Percentiles rank a stretch among this genome's conserved stretches.
These are phyloP conservation scores for Eilema depressum DNA, from an alignment of 2,888 invertebrate species.

Conservation along the genomic window DNA sequence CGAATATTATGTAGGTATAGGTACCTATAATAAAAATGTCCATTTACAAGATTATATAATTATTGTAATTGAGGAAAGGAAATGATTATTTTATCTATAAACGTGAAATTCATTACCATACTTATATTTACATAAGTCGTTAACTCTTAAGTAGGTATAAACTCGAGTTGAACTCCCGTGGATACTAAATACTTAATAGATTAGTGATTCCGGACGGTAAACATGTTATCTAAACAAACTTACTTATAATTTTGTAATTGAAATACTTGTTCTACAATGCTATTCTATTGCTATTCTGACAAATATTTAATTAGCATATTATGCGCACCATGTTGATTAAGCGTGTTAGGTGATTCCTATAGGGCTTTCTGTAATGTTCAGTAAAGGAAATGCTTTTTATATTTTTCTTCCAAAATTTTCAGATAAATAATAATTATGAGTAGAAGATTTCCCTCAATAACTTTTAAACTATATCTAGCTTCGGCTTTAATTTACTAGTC, in stretches of 20 bases:
- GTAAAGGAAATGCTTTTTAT: too few relatives aligned
- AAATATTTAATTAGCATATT: too few relatives aligned
- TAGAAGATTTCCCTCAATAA: too few relatives aligned
- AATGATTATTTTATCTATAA: constrained; percentile 1
- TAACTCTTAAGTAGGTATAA: not conserved
- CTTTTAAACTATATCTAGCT: too few relatives aligned
- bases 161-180: not conserved
- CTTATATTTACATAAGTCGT: not conserved
- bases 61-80: not conserved
- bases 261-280: not conserved
- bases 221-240: not conserved
- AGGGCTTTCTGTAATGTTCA: too few relatives aligned
- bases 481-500: too few relatives aligned
- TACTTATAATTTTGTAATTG: not conserved
- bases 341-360: too few relatives aligned
- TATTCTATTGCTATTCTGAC: too few relatives aligned
- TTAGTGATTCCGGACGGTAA: not conserved
- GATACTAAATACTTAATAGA: not conserved
- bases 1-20: not conserved
- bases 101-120: constrained; percentile 2
- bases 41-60: not conserved
- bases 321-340: too few relatives aligned
- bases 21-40: not conserved
- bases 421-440: too few relatives aligned
- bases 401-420: too few relatives aligned